Evolutionary conservation across 2,888 invertebrate species (phyloP).

Genomic region (Pollenia amentaria): DNA sequence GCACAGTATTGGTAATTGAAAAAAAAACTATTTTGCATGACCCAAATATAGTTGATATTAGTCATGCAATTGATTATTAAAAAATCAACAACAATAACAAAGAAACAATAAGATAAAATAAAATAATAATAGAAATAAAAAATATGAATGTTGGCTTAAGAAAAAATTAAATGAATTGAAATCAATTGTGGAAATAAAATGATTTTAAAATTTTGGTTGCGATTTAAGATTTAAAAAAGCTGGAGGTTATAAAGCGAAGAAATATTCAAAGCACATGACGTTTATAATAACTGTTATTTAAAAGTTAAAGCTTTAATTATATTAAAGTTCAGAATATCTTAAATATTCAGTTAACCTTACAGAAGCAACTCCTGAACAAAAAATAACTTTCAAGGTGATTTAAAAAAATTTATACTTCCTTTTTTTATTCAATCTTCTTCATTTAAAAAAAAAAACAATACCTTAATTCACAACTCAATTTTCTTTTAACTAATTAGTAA

Average conservation of each 20-base stretch:
- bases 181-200: constrained; percentile 21
- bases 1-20: neutral
- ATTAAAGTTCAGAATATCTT: too few relatives aligned
- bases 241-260: neutral
- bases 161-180: constrained; percentile 21
- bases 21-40: constrained; percentile 71
- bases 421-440: neutral
- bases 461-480: neutral
- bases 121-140: constrained; percentile 40
- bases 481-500: constrained; percentile 44
- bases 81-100: constrained; percentile 35
- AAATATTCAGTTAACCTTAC: too few relatives aligned
- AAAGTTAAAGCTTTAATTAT: neutral
- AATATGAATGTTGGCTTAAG: constrained; percentile 32
- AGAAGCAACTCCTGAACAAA: too few relatives aligned
- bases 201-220: neutral
- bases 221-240: neutral
- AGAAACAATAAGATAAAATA: constrained; percentile 11
- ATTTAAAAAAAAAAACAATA: constrained; percentile 6
- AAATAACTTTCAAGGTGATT: too few relatives aligned
- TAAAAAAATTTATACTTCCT: neutral
- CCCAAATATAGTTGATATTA: constrained; percentile 74
- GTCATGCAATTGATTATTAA: constrained; percentile 73
- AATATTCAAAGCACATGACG: neutral
- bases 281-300: neutral